Evolutionary conservation across 2,113 vertebrate species (phyloP), one percentile per base, ranked within the genome.

Genomic region (Cricetomys ansorgei): DNA sequence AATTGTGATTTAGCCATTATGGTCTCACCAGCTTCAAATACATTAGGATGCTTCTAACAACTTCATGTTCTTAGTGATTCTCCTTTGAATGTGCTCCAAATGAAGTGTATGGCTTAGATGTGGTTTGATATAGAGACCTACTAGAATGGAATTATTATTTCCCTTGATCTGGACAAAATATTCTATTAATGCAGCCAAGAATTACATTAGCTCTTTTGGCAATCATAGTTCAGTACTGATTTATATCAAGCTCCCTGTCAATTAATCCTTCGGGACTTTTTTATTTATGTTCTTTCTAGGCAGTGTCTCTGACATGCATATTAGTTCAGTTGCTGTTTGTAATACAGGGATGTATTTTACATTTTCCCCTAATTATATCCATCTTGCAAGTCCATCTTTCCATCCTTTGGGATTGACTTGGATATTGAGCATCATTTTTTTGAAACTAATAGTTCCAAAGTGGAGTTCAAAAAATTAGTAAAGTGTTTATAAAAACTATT

Each of bases 191-290:
- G 55, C 48, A 92, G 97, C 97, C 97, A 98, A 97, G 76, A 97
- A 97, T 89, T 97, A 43, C 96, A 97, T 98, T 98, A 98, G 88
- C 76, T 91, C 5, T 88, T 96, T 96, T 96, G 97, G 97, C 96
- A 97, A 79, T 80, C 55, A 77, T 48, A 90, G 17, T 86, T 97
- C 65, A 64, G 17, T 95, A 55, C 55, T 97, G 97, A 97, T 97
- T 97, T 97, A 97, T 94, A 92, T 89, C 69, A 94, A 91, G 65
- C 23, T 95, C 75, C 37, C 65, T 96, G 94, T 97, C 97, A 95
- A 67, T 96, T 93, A 96, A 92, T 95, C 67, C 48, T 97, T 27
- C 3, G 43, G n/a, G 62, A 70, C 76, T n/a, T 76, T 95, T 69
- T 70, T 64, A 96, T 88, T 94, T 97, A 95, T 92, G 86, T 12